Base-by-base conservation (phyloP, 2,113 vertebrate species). In the Cervus canadensis region DNA sequence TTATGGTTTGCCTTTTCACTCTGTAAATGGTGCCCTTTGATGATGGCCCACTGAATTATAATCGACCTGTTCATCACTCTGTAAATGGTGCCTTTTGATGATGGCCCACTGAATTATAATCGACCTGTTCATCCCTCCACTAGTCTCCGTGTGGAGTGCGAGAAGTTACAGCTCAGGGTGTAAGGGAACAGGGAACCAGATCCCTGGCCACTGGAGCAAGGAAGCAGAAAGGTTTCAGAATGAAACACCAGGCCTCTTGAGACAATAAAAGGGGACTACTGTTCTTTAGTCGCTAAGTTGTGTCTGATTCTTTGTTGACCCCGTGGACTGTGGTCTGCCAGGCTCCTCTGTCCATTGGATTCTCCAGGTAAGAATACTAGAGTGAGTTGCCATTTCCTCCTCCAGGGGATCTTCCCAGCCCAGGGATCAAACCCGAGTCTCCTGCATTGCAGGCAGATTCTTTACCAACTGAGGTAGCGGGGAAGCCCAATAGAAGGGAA, bases 21-120 rank as follows among this genome's bases (percentile, higher is more conserved):
- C n/a, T 15, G 1, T 33, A 33, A 26, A 25, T 2, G 7, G 40
- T 7, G 48, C 13, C 16, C 9, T 50, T 45, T 45, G 40, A 16
- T 0, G 93, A 33, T 0, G 19, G 30, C 4, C 9, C 57, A 6
- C 2, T 7, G 12, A 6, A 33, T 17, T 40, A 40, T 40, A 40
- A 40, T 40, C 40, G 40, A 40, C 1, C 9, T 2, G 12, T 36
- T 60, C n/a, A 48, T 54, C 36, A 36, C 36, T 36, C 36, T 36
- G 36, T 52, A 48, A 40, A 40, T 40, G 40, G 40, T 40, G 4
- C 40, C 16, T 9, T 50, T 45, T 45, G 40, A 16, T 0, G 93
- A 33, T 0, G 19, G 30, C 4, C 6, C 57, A 6, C 2, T 7
- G 12, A 6, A 33, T 17, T 52, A 48, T 17, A 26, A 9, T 1